Evolutionary conservation across 2,888 invertebrate genomes (phyloP).

Genomic region (Machimus rusticus): DNA sequence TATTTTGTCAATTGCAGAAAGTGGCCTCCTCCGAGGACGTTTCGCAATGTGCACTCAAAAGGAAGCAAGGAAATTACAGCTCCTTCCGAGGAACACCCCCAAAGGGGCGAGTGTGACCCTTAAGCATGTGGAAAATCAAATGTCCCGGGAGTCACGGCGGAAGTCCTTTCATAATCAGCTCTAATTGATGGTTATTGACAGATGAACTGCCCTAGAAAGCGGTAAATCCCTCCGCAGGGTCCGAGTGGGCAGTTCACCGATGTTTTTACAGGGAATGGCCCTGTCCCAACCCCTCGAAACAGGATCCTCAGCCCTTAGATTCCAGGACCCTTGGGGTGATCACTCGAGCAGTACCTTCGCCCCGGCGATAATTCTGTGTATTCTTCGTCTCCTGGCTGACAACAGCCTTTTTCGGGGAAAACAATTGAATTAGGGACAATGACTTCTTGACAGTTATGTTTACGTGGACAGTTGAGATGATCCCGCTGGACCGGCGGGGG

Average conservation of each 20-base stretch:
- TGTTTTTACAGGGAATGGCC: neutral
- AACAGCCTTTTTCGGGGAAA: slow-evolving; percentile 32
- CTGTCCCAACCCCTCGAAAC: neutral
- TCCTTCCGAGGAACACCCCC: neutral
- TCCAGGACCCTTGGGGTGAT: neutral
- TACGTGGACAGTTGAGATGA: slow-evolving; percentile 47
- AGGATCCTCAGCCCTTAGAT: neutral
- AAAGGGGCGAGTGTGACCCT: neutral
- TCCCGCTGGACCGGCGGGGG: slow-evolving; percentile 9
- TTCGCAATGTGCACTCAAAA: neutral
- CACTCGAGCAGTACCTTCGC: slow-evolving; percentile 20
- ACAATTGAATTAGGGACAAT: slow-evolving; percentile 47
- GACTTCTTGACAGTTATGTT: slow-evolving; percentile 47
- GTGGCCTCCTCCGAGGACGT: neutral
- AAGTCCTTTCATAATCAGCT: slow-evolving; percentile 9
- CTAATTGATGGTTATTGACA: slow-evolving; percentile 43
- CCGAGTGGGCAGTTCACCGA: neutral
- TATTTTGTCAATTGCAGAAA: neutral
- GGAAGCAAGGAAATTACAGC: neutral
- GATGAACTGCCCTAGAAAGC: slow-evolving; percentile 2
- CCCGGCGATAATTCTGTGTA: slow-evolving; percentile 29
- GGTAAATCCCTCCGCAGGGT: neutral
- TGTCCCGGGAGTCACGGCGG: neutral
- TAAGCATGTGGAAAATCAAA: neutral
- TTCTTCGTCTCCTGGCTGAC: neutral